Evolutionary conservation across 1,140 invertebrate species (phyloP).

Genomic region (Drosophila sturtevanti): DNA sequence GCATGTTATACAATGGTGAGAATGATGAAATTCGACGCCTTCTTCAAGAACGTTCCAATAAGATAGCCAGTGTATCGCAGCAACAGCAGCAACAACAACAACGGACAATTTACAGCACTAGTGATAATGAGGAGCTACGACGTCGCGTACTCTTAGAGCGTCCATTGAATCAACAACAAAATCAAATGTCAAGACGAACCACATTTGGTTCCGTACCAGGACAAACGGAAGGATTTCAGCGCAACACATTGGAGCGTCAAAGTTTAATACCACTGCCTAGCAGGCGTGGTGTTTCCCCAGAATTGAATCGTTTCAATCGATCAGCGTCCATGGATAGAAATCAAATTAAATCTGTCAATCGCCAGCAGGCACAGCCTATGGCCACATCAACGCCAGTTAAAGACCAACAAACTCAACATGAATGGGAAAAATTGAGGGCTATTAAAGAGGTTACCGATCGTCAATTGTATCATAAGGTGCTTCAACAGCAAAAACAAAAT

Average conservation of each 20-base stretch:
- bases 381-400: conserved; percentile 19
- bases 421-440: conserved; percentile 74
- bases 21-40: background rate
- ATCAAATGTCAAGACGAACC: background rate
- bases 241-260: conserved; percentile 51
- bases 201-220: background rate
- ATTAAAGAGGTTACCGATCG: conserved; percentile 77
- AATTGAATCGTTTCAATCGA: conserved; percentile 43
- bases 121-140: background rate
- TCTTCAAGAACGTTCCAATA: background rate
- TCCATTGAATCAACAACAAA: conserved; percentile 16
- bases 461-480: conserved; percentile 68
- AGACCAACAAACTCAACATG: conserved; percentile 26
- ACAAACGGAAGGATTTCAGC: conserved; percentile 17
- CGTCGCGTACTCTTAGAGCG: background rate
- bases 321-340: conserved; percentile 68
- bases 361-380: conserved; percentile 25
- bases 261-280: conserved; percentile 72
- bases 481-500: conserved; percentile 59
- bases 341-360: conserved; percentile 39
- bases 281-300: conserved; percentile 47
- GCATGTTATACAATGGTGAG: background rate
- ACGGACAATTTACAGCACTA: background rate
- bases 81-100: background rate
- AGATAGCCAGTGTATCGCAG: background rate